These are phyloP conservation scores for Slavum lentiscoides DNA, from an alignment of 2,888 invertebrate genomes.

Conservation along the genomic window DNA sequence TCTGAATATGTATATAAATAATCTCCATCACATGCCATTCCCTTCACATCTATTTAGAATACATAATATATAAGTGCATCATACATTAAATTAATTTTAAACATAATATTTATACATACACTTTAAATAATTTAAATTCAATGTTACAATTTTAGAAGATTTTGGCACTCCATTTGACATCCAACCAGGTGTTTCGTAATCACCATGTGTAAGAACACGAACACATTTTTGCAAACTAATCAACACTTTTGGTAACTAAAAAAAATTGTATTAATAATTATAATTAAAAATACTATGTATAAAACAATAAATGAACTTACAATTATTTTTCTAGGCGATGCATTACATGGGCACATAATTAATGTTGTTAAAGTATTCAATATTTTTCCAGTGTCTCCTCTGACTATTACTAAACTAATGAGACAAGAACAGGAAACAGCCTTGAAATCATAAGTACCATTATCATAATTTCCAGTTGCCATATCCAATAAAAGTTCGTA, in stretches of 20 bases:
- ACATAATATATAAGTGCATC: slow-evolving; percentile 66
- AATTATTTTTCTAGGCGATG: slow-evolving; percentile 80
- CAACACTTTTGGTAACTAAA: slow-evolving; percentile 80
- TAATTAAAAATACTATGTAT: slow-evolving; percentile 26
- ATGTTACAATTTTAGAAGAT: slow-evolving; percentile 56
- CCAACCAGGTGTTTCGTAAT: slow-evolving; percentile 72
- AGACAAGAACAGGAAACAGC: slow-evolving; percentile 90
- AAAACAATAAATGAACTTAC: slow-evolving; percentile 60
- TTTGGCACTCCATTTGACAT: slow-evolving; percentile 82
- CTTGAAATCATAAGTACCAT: slow-evolving; percentile 73
- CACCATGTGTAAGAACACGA: slow-evolving; percentile 58
- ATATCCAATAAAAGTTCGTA: slow-evolving; percentile 83
- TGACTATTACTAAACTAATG: slow-evolving; percentile 86
- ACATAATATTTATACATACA: slow-evolving; percentile 13
- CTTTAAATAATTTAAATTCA: slow-evolving; percentile 62
- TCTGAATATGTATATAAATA: slow-evolving; percentile 85
- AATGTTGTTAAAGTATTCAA: slow-evolving; percentile 84
- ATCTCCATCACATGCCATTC: slow-evolving; percentile 86
- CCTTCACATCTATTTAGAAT: slow-evolving; percentile 60
- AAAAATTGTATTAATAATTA: slow-evolving; percentile 53
- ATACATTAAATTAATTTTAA: background rate
- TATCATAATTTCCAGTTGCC: slow-evolving; percentile 65
- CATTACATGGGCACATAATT: slow-evolving; percentile 78
- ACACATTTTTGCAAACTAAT: slow-evolving; percentile 85
- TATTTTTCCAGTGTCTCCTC: slow-evolving; percentile 89